Conservation (phyloP, 2,888 invertebrate species). For the Vanessa cardui region DNA sequence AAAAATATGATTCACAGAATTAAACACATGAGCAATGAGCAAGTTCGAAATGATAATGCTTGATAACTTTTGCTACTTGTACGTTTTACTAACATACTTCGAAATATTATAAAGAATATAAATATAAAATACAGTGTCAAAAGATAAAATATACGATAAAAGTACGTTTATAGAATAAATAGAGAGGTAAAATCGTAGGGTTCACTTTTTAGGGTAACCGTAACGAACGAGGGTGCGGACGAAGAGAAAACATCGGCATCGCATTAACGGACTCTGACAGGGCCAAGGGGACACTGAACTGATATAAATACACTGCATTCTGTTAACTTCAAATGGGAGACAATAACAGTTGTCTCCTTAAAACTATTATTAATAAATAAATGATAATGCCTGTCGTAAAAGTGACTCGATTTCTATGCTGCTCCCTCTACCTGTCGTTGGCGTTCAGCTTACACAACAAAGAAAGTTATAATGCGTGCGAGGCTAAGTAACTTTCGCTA, state of each 20-base stretch:
- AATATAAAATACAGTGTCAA: neutral
- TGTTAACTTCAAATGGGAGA: slow-evolving; percentile 26
- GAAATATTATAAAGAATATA: neutral
- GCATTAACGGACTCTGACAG: slow-evolving; percentile 58
- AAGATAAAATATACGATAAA: slow-evolving; percentile 7
- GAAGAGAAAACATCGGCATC: slow-evolving; percentile 69
- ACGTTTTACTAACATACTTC: neutral
- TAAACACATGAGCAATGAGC: neutral
- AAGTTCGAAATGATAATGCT: neutral
- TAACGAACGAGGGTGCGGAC: slow-evolving; percentile 72
- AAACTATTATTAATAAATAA: slow-evolving; percentile 38
- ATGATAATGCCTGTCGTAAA: slow-evolving; percentile 59
- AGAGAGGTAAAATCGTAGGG: slow-evolving; percentile 42
- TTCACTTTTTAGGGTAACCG: slow-evolving; percentile 64
- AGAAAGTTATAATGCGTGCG: slow-evolving; percentile 79
- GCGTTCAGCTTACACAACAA: slow-evolving; percentile 80
- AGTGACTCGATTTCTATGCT: slow-evolving; percentile 76
- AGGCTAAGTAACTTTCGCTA: slow-evolving; percentile 77
- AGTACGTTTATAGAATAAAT: slow-evolving; percentile 35
- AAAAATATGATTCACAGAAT: neutral
- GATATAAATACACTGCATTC: slow-evolving; percentile 25
- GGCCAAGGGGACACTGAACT: slow-evolving; percentile 47
- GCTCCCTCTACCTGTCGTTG: slow-evolving; percentile 75
- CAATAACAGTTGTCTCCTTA: slow-evolving; percentile 48
- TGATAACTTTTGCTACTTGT: neutral